phyloP scores from a whole-genome alignment of 2,888 invertebrate species.

The Drosophila setosimentum region DNA sequence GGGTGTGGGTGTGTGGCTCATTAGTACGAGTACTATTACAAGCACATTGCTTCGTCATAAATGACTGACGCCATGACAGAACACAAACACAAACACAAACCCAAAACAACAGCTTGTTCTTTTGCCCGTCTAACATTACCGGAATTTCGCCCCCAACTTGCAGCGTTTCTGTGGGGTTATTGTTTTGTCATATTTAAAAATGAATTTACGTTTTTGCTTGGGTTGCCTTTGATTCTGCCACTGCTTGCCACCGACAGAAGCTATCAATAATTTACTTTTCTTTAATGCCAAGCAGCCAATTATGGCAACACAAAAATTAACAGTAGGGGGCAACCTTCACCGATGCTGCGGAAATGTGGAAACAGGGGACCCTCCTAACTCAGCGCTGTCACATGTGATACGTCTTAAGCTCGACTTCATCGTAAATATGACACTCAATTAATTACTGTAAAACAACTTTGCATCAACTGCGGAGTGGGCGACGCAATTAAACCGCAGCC shows the following conservation, averaged over 20 bases:
- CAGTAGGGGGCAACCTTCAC: not conserved
- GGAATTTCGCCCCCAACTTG: not conserved
- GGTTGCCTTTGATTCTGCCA: constrained; percentile 9
- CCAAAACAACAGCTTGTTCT: constrained; percentile 65
- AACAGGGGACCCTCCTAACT: constrained; percentile 6
- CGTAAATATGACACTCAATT: constrained; percentile 73
- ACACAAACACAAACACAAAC: constrained; percentile 24
- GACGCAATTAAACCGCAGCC: constrained; percentile 45
- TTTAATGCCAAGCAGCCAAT: constrained; percentile 69
- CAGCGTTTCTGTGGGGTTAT: constrained; percentile 39
- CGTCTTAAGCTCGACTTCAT: constrained; percentile 40
- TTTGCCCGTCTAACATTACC: constrained; percentile 55
- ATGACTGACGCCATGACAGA: constrained; percentile 65
- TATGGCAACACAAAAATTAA: constrained; percentile 24
- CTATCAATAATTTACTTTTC: constrained; percentile 78
- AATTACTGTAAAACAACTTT: constrained; percentile 57
- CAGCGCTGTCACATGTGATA: constrained; percentile 56
- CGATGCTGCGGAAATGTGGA: not conserved
- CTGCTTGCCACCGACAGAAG: constrained; percentile 39
- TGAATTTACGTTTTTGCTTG: constrained; percentile 66
- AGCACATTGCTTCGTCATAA: constrained; percentile 75
- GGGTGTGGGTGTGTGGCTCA: constrained; percentile 53
- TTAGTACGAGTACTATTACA: constrained; percentile 67
- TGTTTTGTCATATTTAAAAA: constrained; percentile 81
- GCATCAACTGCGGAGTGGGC: constrained; percentile 15